Evolutionary conservation across 2,888 invertebrate genomes (phyloP).

Genomic region (Encarsia formosa): DNA sequence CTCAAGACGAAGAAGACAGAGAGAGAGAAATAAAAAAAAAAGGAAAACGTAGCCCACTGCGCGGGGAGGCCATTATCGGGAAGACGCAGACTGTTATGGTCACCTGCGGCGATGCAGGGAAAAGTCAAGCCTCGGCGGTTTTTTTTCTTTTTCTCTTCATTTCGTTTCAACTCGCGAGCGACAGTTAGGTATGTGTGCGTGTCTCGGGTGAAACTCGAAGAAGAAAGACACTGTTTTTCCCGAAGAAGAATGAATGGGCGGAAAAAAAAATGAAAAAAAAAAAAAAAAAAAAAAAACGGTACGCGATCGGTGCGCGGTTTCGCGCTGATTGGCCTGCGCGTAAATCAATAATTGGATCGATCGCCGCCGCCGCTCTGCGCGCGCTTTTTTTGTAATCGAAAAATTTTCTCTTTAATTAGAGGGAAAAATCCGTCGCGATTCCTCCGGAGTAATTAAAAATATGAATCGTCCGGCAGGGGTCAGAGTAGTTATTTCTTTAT

Average conservation of each 20-base stretch:
- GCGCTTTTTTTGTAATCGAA: too few species aligned
- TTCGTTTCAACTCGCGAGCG: constrained; percentile 4
- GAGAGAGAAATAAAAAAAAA: constrained; percentile 1
- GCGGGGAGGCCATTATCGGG: background rate
- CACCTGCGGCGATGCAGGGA: constrained; percentile 24
- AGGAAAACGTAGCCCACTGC: background rate
- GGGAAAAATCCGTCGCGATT: too few species aligned
- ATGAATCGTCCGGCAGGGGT: too few species aligned
- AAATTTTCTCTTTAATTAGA: too few species aligned
- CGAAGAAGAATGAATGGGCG: background rate
- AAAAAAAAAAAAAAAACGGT: constrained; percentile 6
- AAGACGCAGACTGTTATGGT: constrained; percentile 20
- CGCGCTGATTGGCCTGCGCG: too few species aligned
- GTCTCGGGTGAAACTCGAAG: background rate
- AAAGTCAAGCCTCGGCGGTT: constrained; percentile 3
- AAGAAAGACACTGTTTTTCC: background rate
- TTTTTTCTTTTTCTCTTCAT: constrained; percentile 3
- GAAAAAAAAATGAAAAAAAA: background rate
- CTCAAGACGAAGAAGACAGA: background rate
- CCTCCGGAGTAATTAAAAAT: too few species aligned
- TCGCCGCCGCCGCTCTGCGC: too few species aligned
- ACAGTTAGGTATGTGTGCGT: constrained; percentile 29
- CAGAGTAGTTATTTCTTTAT: too few species aligned
- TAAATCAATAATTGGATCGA: constrained; percentile 30
- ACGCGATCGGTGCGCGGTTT: constrained; percentile 9